Evolutionary conservation across 2,888 invertebrate species (phyloP), one percentile per base, ranked within the genome.

Genomic region (Mesorhabditis spiculigera): DNA sequence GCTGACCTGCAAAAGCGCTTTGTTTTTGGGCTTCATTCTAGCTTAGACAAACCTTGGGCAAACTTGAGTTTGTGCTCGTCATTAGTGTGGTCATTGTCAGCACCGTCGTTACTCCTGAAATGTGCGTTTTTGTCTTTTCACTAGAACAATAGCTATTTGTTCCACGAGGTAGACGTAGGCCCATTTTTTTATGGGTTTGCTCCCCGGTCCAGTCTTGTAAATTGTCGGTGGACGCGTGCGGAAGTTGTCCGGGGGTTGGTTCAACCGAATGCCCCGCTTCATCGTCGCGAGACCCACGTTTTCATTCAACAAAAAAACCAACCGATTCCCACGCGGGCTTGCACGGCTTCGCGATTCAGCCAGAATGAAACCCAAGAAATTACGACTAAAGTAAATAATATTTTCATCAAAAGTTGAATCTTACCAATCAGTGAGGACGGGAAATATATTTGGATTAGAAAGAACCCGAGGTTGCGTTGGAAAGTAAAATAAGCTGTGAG

Each of bases 41-140:
- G 16, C 45, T 63, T 44, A 50, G 58, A 66, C 41, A 13, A 13
- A 86, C 86, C 81, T 87, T 87, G 6, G 87, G 87, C 65, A 87
- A 75, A 6, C 83, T 79, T 6, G 86, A 85, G 74, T 87, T 87
- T 4, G 87, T 87, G 65, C 82, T 83, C 4, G 87, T 86, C 80
- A 87, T 87, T 68, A 87, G 76, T 3, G 87, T 87, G 5, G 87
- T 87, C 85, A 87, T 86, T 10, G 87, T 87, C 63, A 87, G 78
- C 42, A 87, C 86, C n/a, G 87, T 87, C 13, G 87, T 87, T 63
- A 87, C 87, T 4, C 86, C 85, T 81, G 70, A 44, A 79, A 63
- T 43, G 28, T 28, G 28, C 28, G 28, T 28, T 28, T 28, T 28
- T 28, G 28, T 28, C 28, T 28, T 28, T 28, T 28, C 28, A 28